Evolutionary conservation across 1,140 invertebrate species (phyloP), one percentile per base, ranked within the genome.

Genomic region (Penaeus indicus): DNA sequence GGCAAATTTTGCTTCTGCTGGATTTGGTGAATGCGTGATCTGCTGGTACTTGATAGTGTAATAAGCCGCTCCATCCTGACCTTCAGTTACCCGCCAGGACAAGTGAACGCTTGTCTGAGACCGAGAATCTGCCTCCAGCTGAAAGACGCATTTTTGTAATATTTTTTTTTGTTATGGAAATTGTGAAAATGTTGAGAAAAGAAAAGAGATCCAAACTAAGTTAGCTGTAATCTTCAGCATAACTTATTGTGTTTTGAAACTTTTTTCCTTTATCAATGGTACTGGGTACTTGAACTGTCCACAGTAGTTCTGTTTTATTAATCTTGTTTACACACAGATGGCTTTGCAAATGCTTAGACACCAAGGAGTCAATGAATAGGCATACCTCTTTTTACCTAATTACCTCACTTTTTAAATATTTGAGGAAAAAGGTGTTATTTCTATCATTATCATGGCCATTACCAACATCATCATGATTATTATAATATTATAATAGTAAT

Each of bases 31-130:
- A 27, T 54, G 85, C 16, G 67, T 64, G n/a, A 91, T 61, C 42
- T 88, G 72, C 25, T 32, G 69, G 67, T 89, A 91, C 63, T 86
- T 89, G 63, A 91, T 42, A 27, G 88, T 90, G 88, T 86, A 91
- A 82, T 85, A 91, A 21, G 42, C 21, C 18, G 85, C 86, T 32
- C 67, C 83, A 32, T 83, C 78, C 47, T 85, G 88, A 1, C 86
- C 84, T 13, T 88, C 88, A 4, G 67, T 54, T 0, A 85, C 69
- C 60, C 63, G 42, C 90, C 90, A 91, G 18, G 84, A 88, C 38
- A 91, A 62, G 47, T 85, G 90, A 38, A 91, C 86, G 81, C 88
- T 90, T 54, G 88, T 91, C 77, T 88, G 85, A 60, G 86, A 86
- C 60, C 72, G 84, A 25, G 85, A 81, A 67, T 91, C 85, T 16